phyloP scores from a whole-genome alignment of 2,113 vertebrate species.

The Indri indri region DNA sequence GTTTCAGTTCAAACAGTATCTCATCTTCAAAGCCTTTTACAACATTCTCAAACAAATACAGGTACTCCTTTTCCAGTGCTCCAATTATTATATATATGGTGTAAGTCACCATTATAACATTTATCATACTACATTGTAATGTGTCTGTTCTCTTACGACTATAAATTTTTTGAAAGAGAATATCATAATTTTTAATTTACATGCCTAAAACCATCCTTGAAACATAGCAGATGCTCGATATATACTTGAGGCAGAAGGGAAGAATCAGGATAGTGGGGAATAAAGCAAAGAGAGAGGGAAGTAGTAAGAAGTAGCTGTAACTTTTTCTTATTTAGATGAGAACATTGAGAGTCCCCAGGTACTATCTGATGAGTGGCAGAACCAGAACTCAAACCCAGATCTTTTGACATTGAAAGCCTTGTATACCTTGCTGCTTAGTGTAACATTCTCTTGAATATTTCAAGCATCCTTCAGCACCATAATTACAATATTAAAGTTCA shows the following conservation, averaged over 20 bases:
- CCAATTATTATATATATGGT: background rate
- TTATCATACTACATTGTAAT: background rate
- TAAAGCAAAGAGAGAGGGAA: background rate
- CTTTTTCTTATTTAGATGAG: background rate
- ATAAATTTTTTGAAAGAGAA: background rate
- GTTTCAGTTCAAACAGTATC: constrained; percentile 10
- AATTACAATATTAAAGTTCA: background rate
- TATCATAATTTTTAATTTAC: background rate
- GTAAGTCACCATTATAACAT: background rate
- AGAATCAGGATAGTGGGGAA: background rate
- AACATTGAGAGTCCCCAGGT: background rate
- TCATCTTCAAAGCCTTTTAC: background rate
- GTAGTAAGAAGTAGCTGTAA: background rate
- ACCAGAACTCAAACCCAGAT: background rate
- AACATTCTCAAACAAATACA: background rate
- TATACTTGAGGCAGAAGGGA: background rate
- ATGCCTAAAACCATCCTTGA: background rate
- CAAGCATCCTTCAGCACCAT: background rate
- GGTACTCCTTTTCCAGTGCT: background rate
- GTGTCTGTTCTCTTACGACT: background rate
- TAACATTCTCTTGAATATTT: background rate
- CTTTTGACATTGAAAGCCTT: background rate
- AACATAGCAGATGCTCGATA: background rate
- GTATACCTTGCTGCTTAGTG: background rate
- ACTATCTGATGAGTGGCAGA: background rate